Evolutionary conservation across 2,888 invertebrate genomes (phyloP), one percentile per base, ranked within the genome.

Genomic region (Malachius bipustulatus): DNA sequence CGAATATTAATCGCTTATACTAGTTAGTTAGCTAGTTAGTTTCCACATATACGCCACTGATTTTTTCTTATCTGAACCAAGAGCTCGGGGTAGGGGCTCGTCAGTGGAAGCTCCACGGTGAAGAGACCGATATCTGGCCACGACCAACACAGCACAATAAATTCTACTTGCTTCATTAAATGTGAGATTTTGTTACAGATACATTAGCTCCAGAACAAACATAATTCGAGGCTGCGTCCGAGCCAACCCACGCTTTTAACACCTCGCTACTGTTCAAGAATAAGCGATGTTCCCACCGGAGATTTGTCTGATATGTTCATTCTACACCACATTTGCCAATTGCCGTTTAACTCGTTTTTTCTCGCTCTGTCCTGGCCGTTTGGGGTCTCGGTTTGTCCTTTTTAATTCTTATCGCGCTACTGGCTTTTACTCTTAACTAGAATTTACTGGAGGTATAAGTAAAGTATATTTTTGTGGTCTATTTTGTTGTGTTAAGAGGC

Each of bases 121-220:
- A 19, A 6, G n/a, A 19, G 6, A 9, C 29, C 29, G 29, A 8
- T 28, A 15, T 13, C 10, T 9, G 13, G 35, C 11, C 14, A 15
- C 24, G 15, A 26, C 30, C 28, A 37, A 34, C 40, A 36, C 40
- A 41, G 40, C 37, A 49, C 50, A 47, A 54, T 54, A 54, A 54
- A 54, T 55, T 47, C 41, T 46, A 45, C 38, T 38, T 40, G 48
- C 49, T 55, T 58, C 58, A 58, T 58, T 58, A 57, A 57, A 58
- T 55, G 54, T 47, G 51, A 58, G 57, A 58, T 58, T 55, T 55
- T 51, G 51, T 50, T 50, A 51, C 55, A 55, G 58, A 58, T 57
- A 58, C 56, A 57, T 57, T 55, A 56, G 56, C 55, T 48, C 51
- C 50, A 55, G 56, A 56, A 56, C 57, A 56, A 56, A 56, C 57